Evolutionary conservation across 2,888 invertebrate genomes (phyloP), one percentile per base, ranked within the genome.

Genomic region (Hartigia nigra): DNA sequence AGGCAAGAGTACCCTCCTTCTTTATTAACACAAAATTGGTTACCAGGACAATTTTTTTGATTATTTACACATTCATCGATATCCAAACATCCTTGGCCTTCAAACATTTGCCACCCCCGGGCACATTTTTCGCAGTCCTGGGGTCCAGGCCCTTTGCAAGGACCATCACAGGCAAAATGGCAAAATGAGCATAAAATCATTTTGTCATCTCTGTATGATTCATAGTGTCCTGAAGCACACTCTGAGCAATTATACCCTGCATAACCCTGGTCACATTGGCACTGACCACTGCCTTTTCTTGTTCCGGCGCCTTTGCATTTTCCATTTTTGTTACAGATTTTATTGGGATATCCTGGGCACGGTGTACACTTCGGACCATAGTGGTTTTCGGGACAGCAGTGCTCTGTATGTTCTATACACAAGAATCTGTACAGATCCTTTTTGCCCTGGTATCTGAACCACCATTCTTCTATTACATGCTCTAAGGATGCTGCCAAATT

Each of bases 261-360:
- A 90, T 99, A 99, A 0, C 98, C 98, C 11, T 91, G 87, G 87
- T 98, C 95, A 91, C 99, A 99, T 23, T 94, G 92, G 89, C 99
- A 99, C 81, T 95, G 95, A 0, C 99, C 99, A 88, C 96, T 97
- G 0, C 99, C 99, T 91, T 97, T 97, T 74, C 98, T 93, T 0
- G 98, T 98, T 0, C 99, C 99, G 82, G 95, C 95, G 0, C 99
- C 99, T 93, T 94, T 93, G 90, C 96, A 96, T 90, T 95, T 95
- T 0, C 98, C 98, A 92, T 96, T 96, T 3, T 95, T 96, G 83
- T 92, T 95, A 90, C 99, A 99, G 77, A 97, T 92, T 78, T 94
- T 94, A 74, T 94, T 93, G 55, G 95, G 95, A 85, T 94, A 94
- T 1, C 97, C 97, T 0, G 93, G 93, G 90, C 99, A 99, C 0